These are phyloP conservation scores for Cataglyphis albicans DNA, from an alignment of 2,888 invertebrate genomes.

Conservation along the genomic window DNA sequence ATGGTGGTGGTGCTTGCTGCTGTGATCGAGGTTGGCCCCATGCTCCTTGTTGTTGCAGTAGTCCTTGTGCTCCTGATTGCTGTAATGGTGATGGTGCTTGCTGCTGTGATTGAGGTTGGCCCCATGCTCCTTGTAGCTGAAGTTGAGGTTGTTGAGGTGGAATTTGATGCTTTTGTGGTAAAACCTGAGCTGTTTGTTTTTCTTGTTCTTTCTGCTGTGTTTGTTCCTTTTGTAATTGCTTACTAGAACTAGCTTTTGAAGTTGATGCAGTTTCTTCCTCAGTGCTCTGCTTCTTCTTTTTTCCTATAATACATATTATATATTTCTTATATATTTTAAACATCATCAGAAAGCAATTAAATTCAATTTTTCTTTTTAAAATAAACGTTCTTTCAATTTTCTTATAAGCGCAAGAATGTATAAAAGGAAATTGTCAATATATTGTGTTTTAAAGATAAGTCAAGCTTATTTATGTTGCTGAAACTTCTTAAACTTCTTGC, in stretches of 20 bases:
- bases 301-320: constrained; percentile 8
- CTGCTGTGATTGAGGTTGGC: neutral
- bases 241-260: neutral
- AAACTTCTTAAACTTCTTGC: too few relatives aligned
- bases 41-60: neutral
- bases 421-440: neutral
- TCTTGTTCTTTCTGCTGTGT: constrained; percentile 41
- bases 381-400: neutral
- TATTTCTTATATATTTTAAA: neutral
- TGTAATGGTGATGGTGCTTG: neutral
- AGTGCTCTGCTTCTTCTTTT: constrained; percentile 16
- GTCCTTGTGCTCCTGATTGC: constrained; percentile 8
- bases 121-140: neutral
- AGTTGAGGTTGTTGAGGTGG: neutral
- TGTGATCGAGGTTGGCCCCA: neutral
- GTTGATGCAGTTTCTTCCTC: neutral
- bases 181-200: neutral
- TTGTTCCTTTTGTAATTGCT: neutral
- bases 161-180: constrained; percentile 3
- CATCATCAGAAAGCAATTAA: neutral
- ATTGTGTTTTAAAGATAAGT: neutral
- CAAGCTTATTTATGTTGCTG: too few relatives aligned
- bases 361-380: neutral
- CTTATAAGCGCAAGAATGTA: neutral
- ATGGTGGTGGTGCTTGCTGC: constrained; percentile 26